These are phyloP conservation scores for Chaetops frenatus DNA, from an alignment of 2,113 vertebrate genomes.

Conservation along the genomic window DNA sequence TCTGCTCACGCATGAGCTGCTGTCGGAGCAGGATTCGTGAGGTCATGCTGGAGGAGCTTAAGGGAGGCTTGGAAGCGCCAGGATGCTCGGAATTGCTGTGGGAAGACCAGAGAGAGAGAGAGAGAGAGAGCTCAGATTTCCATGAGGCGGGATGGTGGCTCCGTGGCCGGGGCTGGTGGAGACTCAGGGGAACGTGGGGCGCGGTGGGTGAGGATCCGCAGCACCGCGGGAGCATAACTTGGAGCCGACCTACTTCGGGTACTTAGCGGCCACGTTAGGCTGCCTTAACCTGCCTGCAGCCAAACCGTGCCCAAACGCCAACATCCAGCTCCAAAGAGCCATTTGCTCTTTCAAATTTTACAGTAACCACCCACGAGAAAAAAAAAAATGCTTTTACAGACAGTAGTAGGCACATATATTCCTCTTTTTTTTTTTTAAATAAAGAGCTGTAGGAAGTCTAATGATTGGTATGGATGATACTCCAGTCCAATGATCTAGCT, in stretches of 20 bases:
- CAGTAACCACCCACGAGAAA: neutral
- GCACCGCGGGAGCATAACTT: neutral
- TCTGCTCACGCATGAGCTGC: slow-evolving; percentile 83
- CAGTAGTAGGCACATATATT: neutral
- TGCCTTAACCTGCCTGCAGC: slow-evolving; percentile 53
- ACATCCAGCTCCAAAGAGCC: neutral
- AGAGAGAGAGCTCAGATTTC: slow-evolving; percentile 54
- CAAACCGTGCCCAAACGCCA: neutral
- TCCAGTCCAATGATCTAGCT: neutral
- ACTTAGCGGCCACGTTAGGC: slow-evolving; percentile 35
- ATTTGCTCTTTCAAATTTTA: neutral
- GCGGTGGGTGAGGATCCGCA: neutral
- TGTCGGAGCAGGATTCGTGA: slow-evolving; percentile 86
- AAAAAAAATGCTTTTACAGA: neutral
- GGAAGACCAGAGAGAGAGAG: slow-evolving; percentile 63
- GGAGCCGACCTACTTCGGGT: slow-evolving; percentile 17
- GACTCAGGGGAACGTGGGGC: neutral
- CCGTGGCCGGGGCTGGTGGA: neutral
- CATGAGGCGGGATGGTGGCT: neutral
- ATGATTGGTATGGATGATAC: neutral
- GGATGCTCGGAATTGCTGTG: slow-evolving; percentile 83
- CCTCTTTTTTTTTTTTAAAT: neutral
- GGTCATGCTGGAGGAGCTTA: slow-evolving; percentile 86
- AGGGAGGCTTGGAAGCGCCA: slow-evolving; percentile 79
- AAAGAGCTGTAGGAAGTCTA: neutral